These are phyloP conservation scores for Crossaster papposus DNA, from an alignment of 53 echinoderm and acorn worm species.

Conservation along the genomic window DNA sequence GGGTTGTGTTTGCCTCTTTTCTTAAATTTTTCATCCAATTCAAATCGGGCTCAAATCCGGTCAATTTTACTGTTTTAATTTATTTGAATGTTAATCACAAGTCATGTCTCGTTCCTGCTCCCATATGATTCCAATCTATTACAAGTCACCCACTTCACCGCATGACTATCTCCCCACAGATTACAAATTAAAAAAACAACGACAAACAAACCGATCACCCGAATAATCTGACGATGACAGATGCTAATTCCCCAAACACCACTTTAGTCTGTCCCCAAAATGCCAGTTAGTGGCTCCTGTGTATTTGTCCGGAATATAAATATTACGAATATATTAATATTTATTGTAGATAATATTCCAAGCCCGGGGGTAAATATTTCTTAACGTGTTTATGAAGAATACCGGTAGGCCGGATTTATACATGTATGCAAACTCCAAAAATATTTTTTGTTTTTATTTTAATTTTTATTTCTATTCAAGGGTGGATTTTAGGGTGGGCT, in stretches of 20 bases:
- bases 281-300: neutral
- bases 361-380: neutral
- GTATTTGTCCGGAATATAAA: neutral
- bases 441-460: too few relatives aligned
- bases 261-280: neutral
- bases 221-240: neutral
- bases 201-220: neutral
- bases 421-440: neutral
- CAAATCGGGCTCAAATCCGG: neutral
- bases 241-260: neutral
- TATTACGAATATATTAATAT: neutral
- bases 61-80: neutral
- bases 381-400: too few relatives aligned
- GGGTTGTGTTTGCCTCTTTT: neutral
- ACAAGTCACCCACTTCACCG: neutral
- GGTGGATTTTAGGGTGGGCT: too few relatives aligned
- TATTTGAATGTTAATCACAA: neutral
- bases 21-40: neutral
- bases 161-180: neutral
- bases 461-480: too few relatives aligned
- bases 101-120: neutral
- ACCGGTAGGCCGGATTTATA: too few relatives aligned
- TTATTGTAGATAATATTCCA: neutral
- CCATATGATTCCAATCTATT: neutral
- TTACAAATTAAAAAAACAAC: neutral